Base-by-base conservation (phyloP, 2,888 invertebrate species). In the Stratiomys singularior region DNA sequence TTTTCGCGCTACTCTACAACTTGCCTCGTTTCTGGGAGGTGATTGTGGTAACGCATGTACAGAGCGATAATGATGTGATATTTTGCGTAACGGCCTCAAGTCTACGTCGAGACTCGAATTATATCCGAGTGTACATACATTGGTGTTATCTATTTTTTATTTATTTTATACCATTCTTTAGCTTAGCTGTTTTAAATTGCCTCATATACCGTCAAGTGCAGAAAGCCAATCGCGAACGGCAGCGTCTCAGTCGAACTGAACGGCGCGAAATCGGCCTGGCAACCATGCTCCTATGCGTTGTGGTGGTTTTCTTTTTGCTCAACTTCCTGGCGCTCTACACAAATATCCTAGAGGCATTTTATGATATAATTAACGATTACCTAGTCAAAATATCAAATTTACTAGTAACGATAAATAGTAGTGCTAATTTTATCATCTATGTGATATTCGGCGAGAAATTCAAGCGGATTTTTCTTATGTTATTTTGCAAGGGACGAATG, bases 401-500 rank as follows among this genome's bases (percentile, higher is more conserved):
- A 77, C 90, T 98, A 80, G 97, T 99, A 77, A 98, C 97, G 80
- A 93, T 98, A 86, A 99, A 99, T 89, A 97, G 97, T 84, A 97
- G 97, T 85, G 96, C 98, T 80, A 99, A 99, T 88, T 98, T 99
- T 87, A 92, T 99, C 81, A 97, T 99, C 83, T 99, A 99, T 89
- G 97, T 98, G 81, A 97, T 97, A 81, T 98, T 98, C 86, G 98
- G 98, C 0, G 96, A 98, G 86, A 98, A 98, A 86, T 98, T 98
- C 88, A 95, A 96, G 85, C 90, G 94, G 80, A 91, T 96, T 81
- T 96, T 96, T 86, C 88, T 95, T 81, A 89, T 93, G 86, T 90
- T 94, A 87, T 94, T 94, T 88, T 94, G 94, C 87, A 92, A 91
- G 82, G 86, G 89, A 81, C 88, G 90, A 82, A 88, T 90, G 78